Evolutionary conservation across 2,113 vertebrate genomes (phyloP), one percentile per base, ranked within the genome.

Genomic region (Proteles cristata): DNA sequence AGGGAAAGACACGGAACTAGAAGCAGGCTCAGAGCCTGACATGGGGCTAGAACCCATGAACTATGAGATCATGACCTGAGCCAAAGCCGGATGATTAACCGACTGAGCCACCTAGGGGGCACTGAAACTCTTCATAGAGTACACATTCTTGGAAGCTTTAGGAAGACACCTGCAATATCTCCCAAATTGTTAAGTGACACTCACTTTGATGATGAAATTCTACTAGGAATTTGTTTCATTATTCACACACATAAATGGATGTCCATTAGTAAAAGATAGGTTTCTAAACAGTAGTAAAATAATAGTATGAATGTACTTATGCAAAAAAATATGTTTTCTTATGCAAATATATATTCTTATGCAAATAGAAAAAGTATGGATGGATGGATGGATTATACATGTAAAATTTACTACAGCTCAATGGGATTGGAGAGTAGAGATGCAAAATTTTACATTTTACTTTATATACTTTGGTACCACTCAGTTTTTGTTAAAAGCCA

Each of bases 391-490:
- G 3, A 33, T 45, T n/a, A 65, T 73, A 39, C 15, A 82, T 11
- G 25, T 35, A 39, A 50, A 50, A 74, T 43, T 73, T 93, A 71
- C 16, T 66, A 80, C 1, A 76, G 19, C 33, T 71, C 50, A 55
- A 81, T 58, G 31, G 39, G 19, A 61, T 76, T 87, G 85, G 17
- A 33, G 16, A 86, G 4, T 21, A 85, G 6, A 81, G 25, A 0
- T 82, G 1, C 82, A 39, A 96, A 88, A 48, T 55, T 88, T 79
- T 83, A 63, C 23, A 53, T 86, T 86, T 90, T 93, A 89, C 35
- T 88, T 89, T 71, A 50, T 63, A 76, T 66, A 35, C 31, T 94
- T 93, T 80, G 45, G 14, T 79, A 85, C 1, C 19, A 95, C 28
- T 85, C 91, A 73, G 8, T 4, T 55, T 87, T 65, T 88, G n/a